Base-by-base conservation (phyloP, 2,888 invertebrate genomes). In the Abrostola triplasia region DNA sequence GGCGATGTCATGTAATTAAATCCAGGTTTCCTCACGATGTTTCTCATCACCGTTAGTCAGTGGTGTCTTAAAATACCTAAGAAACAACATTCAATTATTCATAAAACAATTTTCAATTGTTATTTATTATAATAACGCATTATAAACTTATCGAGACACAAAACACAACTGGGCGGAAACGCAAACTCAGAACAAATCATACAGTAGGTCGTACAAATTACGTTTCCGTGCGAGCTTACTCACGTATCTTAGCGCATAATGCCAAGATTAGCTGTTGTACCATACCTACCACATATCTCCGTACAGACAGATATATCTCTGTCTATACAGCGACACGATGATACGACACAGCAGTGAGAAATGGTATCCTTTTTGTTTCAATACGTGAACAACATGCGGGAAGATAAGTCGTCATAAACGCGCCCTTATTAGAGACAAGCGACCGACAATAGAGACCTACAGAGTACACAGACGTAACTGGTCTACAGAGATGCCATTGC, bases 361-460 rank as follows among this genome's bases (percentile, higher is more conserved):
- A 56, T 44, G 37, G 41, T 10, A 38, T 36, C 57, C 51, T 41
- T 61, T 68, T 61, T 51, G 41, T 52, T 58, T 55, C 44, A 48
- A 49, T 64, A 58, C 51, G 61, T 61, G 51, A 47, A 51, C 67
- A 44, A 61, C 48, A 58, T 70, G 70, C 58, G 73, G 68, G 54
- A 67, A 12, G 58, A 70, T 73, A 73, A 68, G 69, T 70, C 73
- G 58, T 71, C 70, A 68, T 71, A 73, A 62, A 37, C 36, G 44
- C 12, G 44, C 55, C 37, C 49, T 57, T 60, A 55, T 37, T 35
- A 67, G 48, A 24, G 59, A 68, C 58, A 62, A 62, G 68, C 61
- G 44, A 13, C 8, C 12, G 24, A 47, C 44, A 13, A 24, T 24
- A 9, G 10, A 11, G 9, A 40, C 24, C 24, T 24, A 47, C 44